phyloP scores from a whole-genome alignment of 2,113 vertebrate genomes.

The Amazona vittata region DNA sequence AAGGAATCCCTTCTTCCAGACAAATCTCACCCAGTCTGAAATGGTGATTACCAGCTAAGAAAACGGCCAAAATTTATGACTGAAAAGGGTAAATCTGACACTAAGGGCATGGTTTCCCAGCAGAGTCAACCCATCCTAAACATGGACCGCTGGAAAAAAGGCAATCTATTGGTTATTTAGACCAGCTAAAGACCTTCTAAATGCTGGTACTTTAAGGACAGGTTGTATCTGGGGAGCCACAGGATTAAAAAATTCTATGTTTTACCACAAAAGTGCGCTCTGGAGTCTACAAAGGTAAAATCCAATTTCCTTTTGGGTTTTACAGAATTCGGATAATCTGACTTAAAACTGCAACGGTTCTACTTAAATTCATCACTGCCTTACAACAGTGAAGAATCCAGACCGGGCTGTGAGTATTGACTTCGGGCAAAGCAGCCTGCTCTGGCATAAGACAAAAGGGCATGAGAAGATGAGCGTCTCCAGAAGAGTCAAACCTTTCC shows the following conservation, averaged over 20 bases:
- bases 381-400: neutral
- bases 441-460: neutral
- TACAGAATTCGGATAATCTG: neutral
- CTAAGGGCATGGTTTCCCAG: neutral
- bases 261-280: neutral
- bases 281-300: constrained; percentile 25
- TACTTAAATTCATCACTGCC: neutral
- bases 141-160: neutral
- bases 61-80: neutral
- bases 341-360: neutral
- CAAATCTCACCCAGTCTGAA: neutral
- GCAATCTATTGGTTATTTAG: neutral
- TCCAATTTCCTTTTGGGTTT: neutral
- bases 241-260: neutral
- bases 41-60: neutral
- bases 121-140: neutral
- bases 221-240: neutral
- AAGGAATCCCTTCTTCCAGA: neutral
- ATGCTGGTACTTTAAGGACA: neutral
- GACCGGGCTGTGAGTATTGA: neutral
- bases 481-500: neutral
- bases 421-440: neutral
- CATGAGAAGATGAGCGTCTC: accelerated
- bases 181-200: neutral
- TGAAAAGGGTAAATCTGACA: neutral